Evolutionary conservation across 2,888 invertebrate genomes (phyloP).

Genomic region (Norana najaformis): DNA sequence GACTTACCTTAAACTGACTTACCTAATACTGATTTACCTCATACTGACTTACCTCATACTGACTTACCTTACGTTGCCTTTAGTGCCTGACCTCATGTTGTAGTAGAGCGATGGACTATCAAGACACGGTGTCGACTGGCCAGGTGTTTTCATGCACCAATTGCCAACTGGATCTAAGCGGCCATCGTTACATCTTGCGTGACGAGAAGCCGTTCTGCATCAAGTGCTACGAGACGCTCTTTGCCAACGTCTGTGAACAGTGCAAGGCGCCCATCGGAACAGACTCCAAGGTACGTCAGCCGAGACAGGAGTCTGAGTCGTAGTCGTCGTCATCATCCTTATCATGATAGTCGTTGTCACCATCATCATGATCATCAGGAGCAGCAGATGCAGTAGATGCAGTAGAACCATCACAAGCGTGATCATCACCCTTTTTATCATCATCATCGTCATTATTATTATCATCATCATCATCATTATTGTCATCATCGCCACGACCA

Average conservation of each 20-base stretch:
- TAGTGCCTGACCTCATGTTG: not conserved
- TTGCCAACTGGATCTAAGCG: conserved; percentile 65
- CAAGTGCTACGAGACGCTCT: conserved; percentile 97
- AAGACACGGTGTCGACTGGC: not conserved
- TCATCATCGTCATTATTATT: not conserved
- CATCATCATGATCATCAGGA: too few relatives aligned
- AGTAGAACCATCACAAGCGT: too few relatives aligned
- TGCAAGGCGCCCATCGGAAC: conserved; percentile 96
- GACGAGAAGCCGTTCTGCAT: conserved; percentile 99
- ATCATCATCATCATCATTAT: not conserved
- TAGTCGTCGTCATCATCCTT: too few relatives aligned
- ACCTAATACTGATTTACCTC: not conserved
- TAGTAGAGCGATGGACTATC: not conserved
- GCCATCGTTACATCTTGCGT: conserved; percentile 94
- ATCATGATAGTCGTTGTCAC: too few relatives aligned
- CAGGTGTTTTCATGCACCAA: not conserved
- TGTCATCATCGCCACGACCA: not conserved
- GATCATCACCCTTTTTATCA: not conserved
- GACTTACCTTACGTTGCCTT: not conserved
- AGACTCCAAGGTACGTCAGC: conserved; percentile 68
- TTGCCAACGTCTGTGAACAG: conserved; percentile 95
- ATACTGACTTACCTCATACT: not conserved
- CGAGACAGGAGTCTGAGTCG: too few relatives aligned
- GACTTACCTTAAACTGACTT: too few relatives aligned
- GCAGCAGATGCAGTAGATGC: too few relatives aligned